phyloP scores from a whole-genome alignment of 1,140 invertebrate genomes.

The Pseudomyrmex flavicornis region DNA sequence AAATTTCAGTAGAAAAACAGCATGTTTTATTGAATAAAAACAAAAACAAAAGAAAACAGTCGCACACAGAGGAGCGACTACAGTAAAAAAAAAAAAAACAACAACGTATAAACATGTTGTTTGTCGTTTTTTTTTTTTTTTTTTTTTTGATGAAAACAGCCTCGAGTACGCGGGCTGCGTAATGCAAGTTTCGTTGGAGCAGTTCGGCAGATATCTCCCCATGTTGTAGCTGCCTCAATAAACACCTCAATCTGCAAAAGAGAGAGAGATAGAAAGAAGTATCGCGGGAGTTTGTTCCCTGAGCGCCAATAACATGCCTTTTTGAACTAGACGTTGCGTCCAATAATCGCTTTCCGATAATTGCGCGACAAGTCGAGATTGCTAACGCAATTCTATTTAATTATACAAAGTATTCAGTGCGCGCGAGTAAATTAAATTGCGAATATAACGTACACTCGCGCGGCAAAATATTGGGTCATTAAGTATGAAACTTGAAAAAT shows the following conservation, averaged over 20 bases:
- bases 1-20: conserved; percentile 25
- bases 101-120: too few species aligned
- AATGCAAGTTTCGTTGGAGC: conserved; percentile 93
- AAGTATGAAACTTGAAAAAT: not conserved
- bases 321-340: conserved; percentile 27
- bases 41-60: too few species aligned
- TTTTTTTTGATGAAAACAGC: conserved; percentile 89
- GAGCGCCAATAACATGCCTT: conserved; percentile 5
- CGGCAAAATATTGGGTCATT: too few species aligned
- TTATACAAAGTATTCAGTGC: conserved; percentile 9
- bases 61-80: too few species aligned
- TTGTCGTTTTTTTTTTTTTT: too few species aligned
- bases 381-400: conserved; percentile 42
- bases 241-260: conserved; percentile 91
- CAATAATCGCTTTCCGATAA: conserved; percentile 50
- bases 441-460: not conserved
- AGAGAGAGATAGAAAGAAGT: conserved; percentile 12
- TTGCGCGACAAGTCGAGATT: conserved; percentile 48
- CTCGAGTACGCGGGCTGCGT: conserved; percentile 94
- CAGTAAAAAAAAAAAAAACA: too few species aligned
- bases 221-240: conserved; percentile 92
- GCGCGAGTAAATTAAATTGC: not conserved
- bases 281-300: not conserved
- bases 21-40: too few species aligned
- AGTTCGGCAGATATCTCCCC: conserved; percentile 94